phyloP scores from a whole-genome alignment of 2,888 invertebrate genomes.

The Melanargia galathea region DNA sequence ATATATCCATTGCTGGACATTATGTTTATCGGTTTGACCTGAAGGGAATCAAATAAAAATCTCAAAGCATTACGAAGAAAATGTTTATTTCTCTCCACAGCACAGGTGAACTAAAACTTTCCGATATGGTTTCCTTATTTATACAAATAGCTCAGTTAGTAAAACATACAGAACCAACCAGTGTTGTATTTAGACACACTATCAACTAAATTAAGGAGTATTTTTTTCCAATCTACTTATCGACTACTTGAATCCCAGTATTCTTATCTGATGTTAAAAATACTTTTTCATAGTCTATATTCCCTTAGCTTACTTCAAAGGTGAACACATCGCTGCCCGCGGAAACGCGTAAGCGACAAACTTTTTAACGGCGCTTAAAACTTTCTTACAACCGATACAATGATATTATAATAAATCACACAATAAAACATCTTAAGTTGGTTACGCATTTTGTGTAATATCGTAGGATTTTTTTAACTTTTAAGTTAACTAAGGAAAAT shows the following conservation, averaged over 20 bases:
- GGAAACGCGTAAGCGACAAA: background rate
- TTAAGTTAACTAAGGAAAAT: background rate
- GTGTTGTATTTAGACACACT: slow-evolving; percentile 42
- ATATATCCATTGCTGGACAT: too few species aligned
- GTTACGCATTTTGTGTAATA: background rate
- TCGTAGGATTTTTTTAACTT: background rate
- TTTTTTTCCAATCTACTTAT: slow-evolving; percentile 23
- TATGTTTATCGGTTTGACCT: too few species aligned
- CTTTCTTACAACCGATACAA: background rate
- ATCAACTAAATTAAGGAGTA: slow-evolving; percentile 14
- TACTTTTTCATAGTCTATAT: background rate
- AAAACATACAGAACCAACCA: slow-evolving; percentile 47
- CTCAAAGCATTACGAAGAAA: slow-evolving; percentile 58
- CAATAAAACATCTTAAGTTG: background rate
- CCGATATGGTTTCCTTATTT: slow-evolving; percentile 76
- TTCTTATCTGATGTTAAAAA: background rate
- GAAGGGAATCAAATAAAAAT: slow-evolving; percentile 38
- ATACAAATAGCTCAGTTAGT: slow-evolving; percentile 60
- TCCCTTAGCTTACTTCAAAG: background rate
- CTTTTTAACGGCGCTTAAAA: background rate
- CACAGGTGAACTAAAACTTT: slow-evolving; percentile 73
- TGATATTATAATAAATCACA: background rate
- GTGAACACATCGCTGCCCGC: background rate
- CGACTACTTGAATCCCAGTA: slow-evolving; percentile 27
- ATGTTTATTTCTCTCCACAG: slow-evolving; percentile 75